These are phyloP conservation scores for Pelobates fuscus DNA, from an alignment of 2,113 vertebrate genomes.

Conservation along the genomic window DNA sequence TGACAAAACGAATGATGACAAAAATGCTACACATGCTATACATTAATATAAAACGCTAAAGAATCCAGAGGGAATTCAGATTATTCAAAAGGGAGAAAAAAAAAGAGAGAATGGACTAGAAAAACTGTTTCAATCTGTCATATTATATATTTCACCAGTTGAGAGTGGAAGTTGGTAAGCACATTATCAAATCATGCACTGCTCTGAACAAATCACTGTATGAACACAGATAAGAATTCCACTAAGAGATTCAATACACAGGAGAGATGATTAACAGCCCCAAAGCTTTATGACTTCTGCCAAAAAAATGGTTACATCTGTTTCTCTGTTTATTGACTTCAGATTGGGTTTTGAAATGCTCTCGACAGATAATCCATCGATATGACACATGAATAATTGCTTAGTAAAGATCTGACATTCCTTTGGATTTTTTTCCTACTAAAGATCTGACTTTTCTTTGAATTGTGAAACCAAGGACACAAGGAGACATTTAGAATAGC, in stretches of 20 bases:
- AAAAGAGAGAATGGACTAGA: too few relatives aligned
- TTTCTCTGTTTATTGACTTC: constrained; percentile 47
- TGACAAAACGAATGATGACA: too few relatives aligned
- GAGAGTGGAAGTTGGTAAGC: background rate
- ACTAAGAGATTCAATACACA: constrained; percentile 33
- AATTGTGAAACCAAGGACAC: constrained; percentile 48
- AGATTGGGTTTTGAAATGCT: constrained; percentile 48
- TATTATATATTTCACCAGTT: background rate
- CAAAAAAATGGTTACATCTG: constrained; percentile 46
- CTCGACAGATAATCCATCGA: constrained; percentile 48
- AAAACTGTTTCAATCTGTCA: background rate
- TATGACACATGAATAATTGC: constrained; percentile 52
- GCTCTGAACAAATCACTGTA: background rate
- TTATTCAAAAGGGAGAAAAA: too few relatives aligned
- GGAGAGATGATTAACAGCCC: constrained; percentile 46
- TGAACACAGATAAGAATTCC: constrained; percentile 28
- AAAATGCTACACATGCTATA: too few relatives aligned
- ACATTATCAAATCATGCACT: background rate
- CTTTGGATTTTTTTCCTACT: constrained; percentile 41
- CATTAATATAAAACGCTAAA: too few relatives aligned
- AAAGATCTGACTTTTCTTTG: constrained; percentile 48
- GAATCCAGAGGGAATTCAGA: too few relatives aligned
- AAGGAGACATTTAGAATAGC: constrained; percentile 38
- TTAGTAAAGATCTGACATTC: constrained; percentile 49
- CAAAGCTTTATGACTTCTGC: constrained; percentile 44